Percentiles rank a stretch among this genome's conserved stretches.
Evolutionary conservation across 2,888 invertebrate species (phyloP).

Genomic region (Cephus nigrinus): DNA sequence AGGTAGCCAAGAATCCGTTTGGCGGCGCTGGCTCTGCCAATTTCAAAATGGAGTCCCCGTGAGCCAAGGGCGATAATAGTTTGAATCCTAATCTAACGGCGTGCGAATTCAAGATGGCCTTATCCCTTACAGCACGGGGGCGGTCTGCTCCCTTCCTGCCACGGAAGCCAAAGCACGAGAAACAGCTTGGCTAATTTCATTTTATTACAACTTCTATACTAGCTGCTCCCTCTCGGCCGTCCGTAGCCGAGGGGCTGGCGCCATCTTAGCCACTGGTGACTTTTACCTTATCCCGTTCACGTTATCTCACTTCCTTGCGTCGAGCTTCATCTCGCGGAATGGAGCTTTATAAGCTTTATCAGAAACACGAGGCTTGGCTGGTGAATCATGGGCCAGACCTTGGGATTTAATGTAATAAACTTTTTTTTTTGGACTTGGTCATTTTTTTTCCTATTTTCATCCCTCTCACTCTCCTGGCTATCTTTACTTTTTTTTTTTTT

Average conservation of each 20-base stretch:
- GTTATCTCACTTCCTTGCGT: slow-evolving; percentile 16
- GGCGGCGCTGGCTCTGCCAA: slow-evolving; percentile 19
- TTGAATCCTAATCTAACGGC: slow-evolving; percentile 53
- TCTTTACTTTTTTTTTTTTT: neutral
- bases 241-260: neutral
- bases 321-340: slow-evolving; percentile 22
- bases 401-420: slow-evolving; percentile 30
- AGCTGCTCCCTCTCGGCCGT: neutral
- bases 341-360: slow-evolving; percentile 33
- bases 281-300: slow-evolving; percentile 3
- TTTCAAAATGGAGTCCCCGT: slow-evolving; percentile 30
- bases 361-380: slow-evolving; percentile 23
- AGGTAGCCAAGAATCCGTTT: slow-evolving; percentile 3
- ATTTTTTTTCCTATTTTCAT: neutral
- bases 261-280: neutral
- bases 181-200: slow-evolving; percentile 49
- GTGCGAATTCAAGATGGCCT: slow-evolving; percentile 49
- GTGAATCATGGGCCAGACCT: slow-evolving; percentile 10
- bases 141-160: slow-evolving; percentile 30
- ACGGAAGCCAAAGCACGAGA: slow-evolving; percentile 19
- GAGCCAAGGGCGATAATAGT: slow-evolving; percentile 35
- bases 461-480: neutral
- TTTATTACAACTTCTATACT: slow-evolving; percentile 39
- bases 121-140: slow-evolving; percentile 35
- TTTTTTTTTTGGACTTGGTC: slow-evolving; percentile 11